Evolutionary conservation across 2,797 vertebrate species (phyloP).

Genomic region (Cossypha caffra): DNA sequence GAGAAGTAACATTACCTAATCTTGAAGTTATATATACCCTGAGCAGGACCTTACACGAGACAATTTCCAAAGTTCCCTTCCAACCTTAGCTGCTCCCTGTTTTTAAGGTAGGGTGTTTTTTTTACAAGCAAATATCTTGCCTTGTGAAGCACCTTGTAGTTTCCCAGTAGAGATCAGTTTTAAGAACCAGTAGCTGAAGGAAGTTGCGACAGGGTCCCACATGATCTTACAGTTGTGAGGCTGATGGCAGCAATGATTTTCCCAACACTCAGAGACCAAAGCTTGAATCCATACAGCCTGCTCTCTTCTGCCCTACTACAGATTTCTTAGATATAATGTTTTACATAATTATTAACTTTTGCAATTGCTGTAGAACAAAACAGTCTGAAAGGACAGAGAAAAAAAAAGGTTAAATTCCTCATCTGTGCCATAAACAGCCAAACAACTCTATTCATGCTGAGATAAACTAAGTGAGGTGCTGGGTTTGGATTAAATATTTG

Average conservation of each 20-base stretch:
- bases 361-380: not conserved
- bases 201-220: not conserved
- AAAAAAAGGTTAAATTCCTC: not conserved
- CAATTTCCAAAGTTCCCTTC: not conserved
- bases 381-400: not conserved
- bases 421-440: not conserved
- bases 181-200: not conserved
- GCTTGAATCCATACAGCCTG: not conserved
- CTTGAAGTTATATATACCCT: not conserved
- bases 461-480: not conserved
- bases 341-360: not conserved
- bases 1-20: not conserved
- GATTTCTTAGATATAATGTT: not conserved
- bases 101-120: fast-evolving
- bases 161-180: not conserved
- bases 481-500: not conserved
- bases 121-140: not conserved
- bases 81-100: not conserved
- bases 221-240: not conserved
- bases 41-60: not conserved
- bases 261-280: not conserved
- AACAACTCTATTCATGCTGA: not conserved
- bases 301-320: not conserved
- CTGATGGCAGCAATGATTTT: not conserved
- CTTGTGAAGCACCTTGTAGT: not conserved